phyloP scores from a whole-genome alignment of 2,888 invertebrate genomes.

The Melieria omissa region DNA sequence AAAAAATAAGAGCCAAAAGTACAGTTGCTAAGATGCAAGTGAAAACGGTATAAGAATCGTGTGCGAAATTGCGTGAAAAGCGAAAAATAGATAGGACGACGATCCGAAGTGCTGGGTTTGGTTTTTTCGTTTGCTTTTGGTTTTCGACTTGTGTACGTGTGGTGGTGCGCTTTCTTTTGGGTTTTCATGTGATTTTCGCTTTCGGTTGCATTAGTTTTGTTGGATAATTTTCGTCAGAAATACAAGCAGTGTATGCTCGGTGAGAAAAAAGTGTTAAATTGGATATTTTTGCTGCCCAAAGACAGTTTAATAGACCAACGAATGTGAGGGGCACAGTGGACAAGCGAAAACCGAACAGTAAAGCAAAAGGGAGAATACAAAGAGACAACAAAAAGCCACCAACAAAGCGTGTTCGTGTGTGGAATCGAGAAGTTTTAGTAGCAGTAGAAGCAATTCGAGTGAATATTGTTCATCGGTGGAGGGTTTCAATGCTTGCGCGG shows the following conservation, averaged over 20 bases:
- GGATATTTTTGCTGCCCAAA: constrained; percentile 9
- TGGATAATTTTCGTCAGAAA: constrained; percentile 27
- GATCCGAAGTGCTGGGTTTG: constrained; percentile 21
- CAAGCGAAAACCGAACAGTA: constrained; percentile 12
- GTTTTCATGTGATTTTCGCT: constrained; percentile 13
- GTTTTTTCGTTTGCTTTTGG: constrained; percentile 25
- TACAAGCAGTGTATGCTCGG: background rate
- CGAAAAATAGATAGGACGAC: background rate
- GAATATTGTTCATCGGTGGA: constrained; percentile 4
- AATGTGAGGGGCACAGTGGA: constrained; percentile 3
- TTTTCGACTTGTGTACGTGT: constrained; percentile 24
- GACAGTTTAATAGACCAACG: background rate
- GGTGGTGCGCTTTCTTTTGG: constrained; percentile 20
- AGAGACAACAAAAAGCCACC: constrained; percentile 23
- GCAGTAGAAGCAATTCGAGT: constrained; percentile 9
- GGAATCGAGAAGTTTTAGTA: no score
- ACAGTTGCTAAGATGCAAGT: constrained; percentile 10
- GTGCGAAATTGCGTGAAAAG: constrained; percentile 13
- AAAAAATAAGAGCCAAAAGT: constrained; percentile 15
- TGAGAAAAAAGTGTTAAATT: constrained; percentile 22
- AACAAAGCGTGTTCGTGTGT: background rate
- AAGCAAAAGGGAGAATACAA: constrained; percentile 22
- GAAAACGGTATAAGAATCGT: constrained; percentile 14
- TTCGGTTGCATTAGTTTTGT: constrained; percentile 15
- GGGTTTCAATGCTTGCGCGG: constrained; percentile 11